Conservation (phyloP, 2,797 vertebrate genomes). For the Coregonus sp. region DNA sequence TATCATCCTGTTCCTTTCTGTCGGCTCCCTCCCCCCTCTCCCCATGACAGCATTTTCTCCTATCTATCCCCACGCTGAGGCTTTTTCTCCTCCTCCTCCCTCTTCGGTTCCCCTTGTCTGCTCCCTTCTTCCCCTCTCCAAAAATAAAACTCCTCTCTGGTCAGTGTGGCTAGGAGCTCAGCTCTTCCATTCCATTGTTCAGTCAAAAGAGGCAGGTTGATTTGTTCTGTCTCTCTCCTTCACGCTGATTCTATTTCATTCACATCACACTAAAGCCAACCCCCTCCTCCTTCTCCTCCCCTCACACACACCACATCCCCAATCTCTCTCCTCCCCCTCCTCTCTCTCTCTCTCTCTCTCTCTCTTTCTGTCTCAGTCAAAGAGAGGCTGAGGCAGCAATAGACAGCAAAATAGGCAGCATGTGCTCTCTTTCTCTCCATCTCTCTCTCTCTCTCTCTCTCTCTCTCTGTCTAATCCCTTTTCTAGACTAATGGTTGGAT, state of each 20-base stretch:
- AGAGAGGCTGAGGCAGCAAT: conserved; percentile 36
- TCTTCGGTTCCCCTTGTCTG: conserved; percentile 56
- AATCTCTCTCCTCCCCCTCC: conserved; percentile 53
- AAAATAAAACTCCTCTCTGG: conserved; percentile 61
- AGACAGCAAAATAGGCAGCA: conserved; percentile 34
- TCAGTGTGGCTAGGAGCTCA: conserved; percentile 42
- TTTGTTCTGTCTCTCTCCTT: conserved; percentile 62
- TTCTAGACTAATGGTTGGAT: conserved; percentile 42
- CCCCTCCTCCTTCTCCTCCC: conserved; percentile 64
- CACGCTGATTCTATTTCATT: conserved; percentile 76
- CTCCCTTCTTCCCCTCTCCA: conserved; percentile 62
- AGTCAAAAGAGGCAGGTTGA: conserved; percentile 79
- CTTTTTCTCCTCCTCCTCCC: conserved; percentile 39
- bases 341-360: conserved; percentile 13
- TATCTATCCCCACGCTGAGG: conserved; percentile 67
- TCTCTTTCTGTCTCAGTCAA: conserved; percentile 24
- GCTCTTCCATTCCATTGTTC: conserved; percentile 62
- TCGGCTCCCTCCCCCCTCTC: conserved; percentile 70
- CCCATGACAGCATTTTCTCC: conserved; percentile 77
- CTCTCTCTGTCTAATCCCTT: conserved; percentile 35
- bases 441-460: conserved; percentile 20
- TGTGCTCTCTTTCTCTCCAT: conserved; percentile 38
- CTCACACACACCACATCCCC: conserved; percentile 42
- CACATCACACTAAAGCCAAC: conserved; percentile 75
- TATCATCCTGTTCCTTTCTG: conserved; percentile 74